Evolutionary conservation across 2,797 vertebrate genomes (phyloP).

Genomic region (Ceryle rudis): DNA sequence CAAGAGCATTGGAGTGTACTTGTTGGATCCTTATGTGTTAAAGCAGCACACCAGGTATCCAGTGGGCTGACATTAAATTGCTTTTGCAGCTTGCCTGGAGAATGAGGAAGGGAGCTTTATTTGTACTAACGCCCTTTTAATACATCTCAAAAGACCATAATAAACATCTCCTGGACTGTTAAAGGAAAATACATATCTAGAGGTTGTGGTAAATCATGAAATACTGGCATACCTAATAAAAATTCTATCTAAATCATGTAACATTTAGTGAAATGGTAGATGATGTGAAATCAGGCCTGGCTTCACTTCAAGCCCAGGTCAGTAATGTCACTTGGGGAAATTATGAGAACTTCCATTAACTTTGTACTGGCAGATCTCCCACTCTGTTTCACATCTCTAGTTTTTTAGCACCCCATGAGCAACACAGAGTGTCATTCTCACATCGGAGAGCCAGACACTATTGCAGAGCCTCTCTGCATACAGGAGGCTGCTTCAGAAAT

Average conservation of each 20-base stretch:
- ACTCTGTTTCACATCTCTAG: conserved; percentile 64
- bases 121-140: conserved; percentile 61
- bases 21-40: conserved; percentile 15
- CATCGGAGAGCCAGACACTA: background rate
- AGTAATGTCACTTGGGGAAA: conserved; percentile 63
- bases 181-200: conserved; percentile 41
- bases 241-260: conserved; percentile 69
- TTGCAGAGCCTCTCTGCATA: conserved; percentile 15
- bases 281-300: conserved; percentile 70
- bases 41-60: background rate
- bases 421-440: conserved; percentile 58
- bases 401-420: conserved; percentile 48
- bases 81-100: conserved; percentile 52
- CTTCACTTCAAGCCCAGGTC: conserved; percentile 70
- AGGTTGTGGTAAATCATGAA: conserved; percentile 37
- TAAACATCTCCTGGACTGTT: conserved; percentile 52
- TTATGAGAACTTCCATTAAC: conserved; percentile 71
- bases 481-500: conserved; percentile 40
- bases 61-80: conserved; percentile 31
- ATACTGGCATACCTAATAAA: conserved; percentile 55
- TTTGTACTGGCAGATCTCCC: conserved; percentile 73
- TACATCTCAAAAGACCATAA: conserved; percentile 51
- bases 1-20: background rate
- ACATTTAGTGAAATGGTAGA: conserved; percentile 69
- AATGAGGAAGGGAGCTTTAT: conserved; percentile 58